Percentiles rank a stretch among this genome's conserved stretches.
phyloP scores from a whole-genome alignment of 1,140 invertebrate genomes.

The Aphelinus certus region DNA sequence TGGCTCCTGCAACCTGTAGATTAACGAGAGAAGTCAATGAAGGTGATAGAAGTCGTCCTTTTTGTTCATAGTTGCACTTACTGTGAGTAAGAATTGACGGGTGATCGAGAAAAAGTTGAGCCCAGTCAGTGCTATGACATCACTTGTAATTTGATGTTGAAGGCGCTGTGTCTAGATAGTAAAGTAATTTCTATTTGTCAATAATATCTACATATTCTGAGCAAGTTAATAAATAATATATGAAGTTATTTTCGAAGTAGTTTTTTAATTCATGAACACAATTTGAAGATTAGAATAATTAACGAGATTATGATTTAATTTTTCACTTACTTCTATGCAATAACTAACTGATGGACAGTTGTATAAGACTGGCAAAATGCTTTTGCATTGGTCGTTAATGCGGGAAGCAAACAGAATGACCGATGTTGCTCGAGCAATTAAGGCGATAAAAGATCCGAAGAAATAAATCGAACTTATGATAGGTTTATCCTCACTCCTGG shows the following conservation, averaged over 20 bases:
- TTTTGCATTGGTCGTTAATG: constrained; percentile 71
- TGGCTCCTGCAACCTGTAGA: constrained; percentile 63
- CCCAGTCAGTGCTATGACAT: constrained; percentile 70
- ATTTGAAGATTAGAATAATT: too few relatives aligned
- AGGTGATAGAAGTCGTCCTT: not conserved
- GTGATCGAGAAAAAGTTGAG: constrained; percentile 73
- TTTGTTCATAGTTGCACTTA: constrained; percentile 54
- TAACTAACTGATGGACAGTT: constrained; percentile 68
- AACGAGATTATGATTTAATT: not conserved
- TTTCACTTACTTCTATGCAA: constrained; percentile 65
- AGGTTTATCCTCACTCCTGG: not conserved
- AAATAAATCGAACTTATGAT: constrained; percentile 64
- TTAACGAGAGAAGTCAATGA: not conserved
- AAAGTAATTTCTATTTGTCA: too few relatives aligned
- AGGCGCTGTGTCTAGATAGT: constrained; percentile 68
- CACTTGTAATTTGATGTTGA: constrained; percentile 68
- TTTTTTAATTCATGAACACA: too few relatives aligned
- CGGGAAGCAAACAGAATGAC: constrained; percentile 71
- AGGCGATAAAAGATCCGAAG: constrained; percentile 71
- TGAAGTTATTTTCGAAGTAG: too few relatives aligned
- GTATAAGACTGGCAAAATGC: constrained; percentile 67
- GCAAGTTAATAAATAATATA: too few relatives aligned
- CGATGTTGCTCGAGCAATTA: constrained; percentile 68
- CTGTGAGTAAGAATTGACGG: constrained; percentile 71
- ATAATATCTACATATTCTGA: too few relatives aligned